Conservation (phyloP, 2,113 vertebrate species). For the Alouatta palliata region DNA sequence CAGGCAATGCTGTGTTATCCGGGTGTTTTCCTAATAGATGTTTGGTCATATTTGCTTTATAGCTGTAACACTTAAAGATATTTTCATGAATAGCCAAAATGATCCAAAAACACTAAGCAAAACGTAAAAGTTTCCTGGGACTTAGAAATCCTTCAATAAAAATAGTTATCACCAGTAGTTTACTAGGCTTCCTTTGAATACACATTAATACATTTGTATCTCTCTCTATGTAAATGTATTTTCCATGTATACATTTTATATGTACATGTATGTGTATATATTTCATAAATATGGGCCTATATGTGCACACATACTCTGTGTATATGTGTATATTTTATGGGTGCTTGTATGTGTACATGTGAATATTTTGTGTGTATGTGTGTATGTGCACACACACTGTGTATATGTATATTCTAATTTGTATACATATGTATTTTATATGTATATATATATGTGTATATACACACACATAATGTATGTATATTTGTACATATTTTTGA, state of each 20-base stretch:
- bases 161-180: not conserved
- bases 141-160: not conserved
- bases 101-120: not conserved
- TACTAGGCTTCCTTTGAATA: no score
- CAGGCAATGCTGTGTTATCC: no score
- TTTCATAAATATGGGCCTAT: no score
- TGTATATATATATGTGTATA: not conserved
- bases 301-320: not conserved
- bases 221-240: not conserved
- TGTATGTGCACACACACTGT: not conserved
- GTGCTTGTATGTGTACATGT: not conserved
- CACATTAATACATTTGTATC: not conserved
- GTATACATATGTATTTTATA: not conserved
- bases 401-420: not conserved
- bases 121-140: not conserved
- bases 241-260: no score
- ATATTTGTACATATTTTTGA: not conserved
- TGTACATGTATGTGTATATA: not conserved
- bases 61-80: not conserved
- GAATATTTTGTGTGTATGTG: not conserved
- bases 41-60: not conserved
- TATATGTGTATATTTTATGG: not conserved
- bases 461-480: not conserved
- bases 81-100: not conserved
- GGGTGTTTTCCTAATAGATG: not conserved